phyloP scores from a whole-genome alignment of 2,888 invertebrate species.

The Hydropsyche betteni region DNA sequence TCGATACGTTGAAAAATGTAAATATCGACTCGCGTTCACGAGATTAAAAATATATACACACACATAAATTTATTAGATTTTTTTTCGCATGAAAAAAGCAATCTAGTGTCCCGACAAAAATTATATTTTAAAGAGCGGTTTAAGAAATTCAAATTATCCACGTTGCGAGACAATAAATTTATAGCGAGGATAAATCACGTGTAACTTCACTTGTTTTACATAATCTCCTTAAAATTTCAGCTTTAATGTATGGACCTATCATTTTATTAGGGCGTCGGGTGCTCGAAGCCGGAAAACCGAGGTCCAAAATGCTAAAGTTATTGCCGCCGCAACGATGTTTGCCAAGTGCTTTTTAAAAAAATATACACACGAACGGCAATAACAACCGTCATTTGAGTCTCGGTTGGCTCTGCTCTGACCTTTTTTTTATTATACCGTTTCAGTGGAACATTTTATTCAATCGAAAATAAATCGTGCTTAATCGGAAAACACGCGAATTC shows the following conservation, averaged over 20 bases:
- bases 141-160: slow-evolving; percentile 34
- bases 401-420: background rate
- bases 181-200: slow-evolving; percentile 37
- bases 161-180: slow-evolving; percentile 37
- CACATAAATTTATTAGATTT: background rate
- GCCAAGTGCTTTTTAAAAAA: slow-evolving; percentile 33
- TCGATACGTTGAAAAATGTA: too few species aligned
- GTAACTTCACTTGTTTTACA: slow-evolving; percentile 41
- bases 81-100: background rate
- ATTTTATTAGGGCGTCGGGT: slow-evolving; percentile 36
- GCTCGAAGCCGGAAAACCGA: slow-evolving; percentile 35
- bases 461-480: slow-evolving; percentile 4
- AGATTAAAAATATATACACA: background rate
- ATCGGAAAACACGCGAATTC: too few species aligned
- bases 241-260: slow-evolving; percentile 39
- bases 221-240: slow-evolving; percentile 40
- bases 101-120: background rate
- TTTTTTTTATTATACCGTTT: slow-evolving; percentile 13
- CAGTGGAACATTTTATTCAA: background rate
- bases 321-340: slow-evolving; percentile 33
- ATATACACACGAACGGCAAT: slow-evolving; percentile 11
- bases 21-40: too few species aligned
- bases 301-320: slow-evolving; percentile 41
- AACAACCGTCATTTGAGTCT: slow-evolving; percentile 22
- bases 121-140: slow-evolving; percentile 9